Percentiles rank a stretch among this genome's conserved stretches.
These are phyloP conservation scores for Limnephilus lunatus DNA, from an alignment of 2,888 invertebrate genomes.

Conservation along the genomic window DNA sequence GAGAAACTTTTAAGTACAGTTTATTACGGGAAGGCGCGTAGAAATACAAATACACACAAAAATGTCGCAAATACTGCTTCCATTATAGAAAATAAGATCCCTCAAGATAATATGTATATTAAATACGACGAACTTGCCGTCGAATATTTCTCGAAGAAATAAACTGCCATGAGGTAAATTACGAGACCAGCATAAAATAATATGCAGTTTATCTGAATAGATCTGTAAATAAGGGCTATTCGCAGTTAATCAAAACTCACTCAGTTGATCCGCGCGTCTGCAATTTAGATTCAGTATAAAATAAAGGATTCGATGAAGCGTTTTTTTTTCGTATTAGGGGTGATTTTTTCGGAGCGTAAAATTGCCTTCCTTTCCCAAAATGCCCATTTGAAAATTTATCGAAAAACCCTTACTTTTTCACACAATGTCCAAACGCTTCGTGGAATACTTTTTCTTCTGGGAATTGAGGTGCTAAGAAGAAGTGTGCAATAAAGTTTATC, in stretches of 20 bases:
- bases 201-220: not conserved
- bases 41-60: no score
- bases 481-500: slow-evolving; percentile 12
- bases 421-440: slow-evolving; percentile 12
- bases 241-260: not conserved
- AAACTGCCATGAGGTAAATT: not conserved
- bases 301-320: slow-evolving; percentile 36
- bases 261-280: not conserved
- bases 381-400: slow-evolving; percentile 33
- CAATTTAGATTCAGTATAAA: slow-evolving; percentile 29
- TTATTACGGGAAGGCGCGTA: no score
- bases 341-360: slow-evolving; percentile 28
- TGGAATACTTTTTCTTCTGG: slow-evolving; percentile 14
- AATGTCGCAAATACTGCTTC: no score
- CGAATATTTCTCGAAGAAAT: not conserved
- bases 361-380: slow-evolving; percentile 32
- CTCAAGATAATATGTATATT: no score
- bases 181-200: not conserved
- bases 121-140: not conserved
- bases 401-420: slow-evolving; percentile 29
- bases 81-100: not conserved
- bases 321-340: not conserved
- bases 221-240: not conserved
- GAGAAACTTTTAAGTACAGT: no score
- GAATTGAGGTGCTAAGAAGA: slow-evolving; percentile 5